phyloP scores from a whole-genome alignment of 2,888 invertebrate species.

The Chloromyia formosa region DNA sequence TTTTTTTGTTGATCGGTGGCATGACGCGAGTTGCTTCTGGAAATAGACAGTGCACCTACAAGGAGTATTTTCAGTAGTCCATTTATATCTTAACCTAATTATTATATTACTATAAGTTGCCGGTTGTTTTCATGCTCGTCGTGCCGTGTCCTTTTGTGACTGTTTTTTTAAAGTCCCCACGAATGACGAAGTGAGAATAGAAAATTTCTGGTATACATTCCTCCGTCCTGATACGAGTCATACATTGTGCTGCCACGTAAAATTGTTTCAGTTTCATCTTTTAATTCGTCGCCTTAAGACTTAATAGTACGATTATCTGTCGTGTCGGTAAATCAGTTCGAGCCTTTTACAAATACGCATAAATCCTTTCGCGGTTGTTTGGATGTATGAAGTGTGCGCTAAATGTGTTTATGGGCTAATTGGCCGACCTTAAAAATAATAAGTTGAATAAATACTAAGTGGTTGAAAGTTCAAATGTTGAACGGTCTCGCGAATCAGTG shows the following conservation, averaged over 20 bases:
- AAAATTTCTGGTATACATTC: neutral
- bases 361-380: neutral
- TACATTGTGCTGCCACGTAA: slow-evolving; percentile 32
- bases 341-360: neutral
- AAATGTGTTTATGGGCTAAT: too few species aligned
- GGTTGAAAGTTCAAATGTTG: too few species aligned
- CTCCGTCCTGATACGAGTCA: slow-evolving; percentile 15
- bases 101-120: slow-evolving; percentile 20
- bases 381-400: neutral
- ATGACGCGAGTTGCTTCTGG: slow-evolving; percentile 14
- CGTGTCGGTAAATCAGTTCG: neutral
- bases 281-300: slow-evolving; percentile 33
- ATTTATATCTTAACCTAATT: slow-evolving; percentile 3
- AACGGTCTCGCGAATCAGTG: too few species aligned
- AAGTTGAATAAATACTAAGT: too few species aligned
- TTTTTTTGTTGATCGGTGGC: slow-evolving; percentile 19
- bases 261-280: slow-evolving; percentile 34
- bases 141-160: neutral
- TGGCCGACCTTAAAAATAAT: too few species aligned
- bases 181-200: slow-evolving; percentile 8
- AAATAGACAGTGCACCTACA: neutral
- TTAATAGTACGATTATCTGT: slow-evolving; percentile 6
- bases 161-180: neutral
- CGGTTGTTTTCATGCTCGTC: neutral
- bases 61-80: neutral